These are phyloP conservation scores for Ailurus styani DNA, from an alignment of 2,113 vertebrate genomes.

Conservation along the genomic window DNA sequence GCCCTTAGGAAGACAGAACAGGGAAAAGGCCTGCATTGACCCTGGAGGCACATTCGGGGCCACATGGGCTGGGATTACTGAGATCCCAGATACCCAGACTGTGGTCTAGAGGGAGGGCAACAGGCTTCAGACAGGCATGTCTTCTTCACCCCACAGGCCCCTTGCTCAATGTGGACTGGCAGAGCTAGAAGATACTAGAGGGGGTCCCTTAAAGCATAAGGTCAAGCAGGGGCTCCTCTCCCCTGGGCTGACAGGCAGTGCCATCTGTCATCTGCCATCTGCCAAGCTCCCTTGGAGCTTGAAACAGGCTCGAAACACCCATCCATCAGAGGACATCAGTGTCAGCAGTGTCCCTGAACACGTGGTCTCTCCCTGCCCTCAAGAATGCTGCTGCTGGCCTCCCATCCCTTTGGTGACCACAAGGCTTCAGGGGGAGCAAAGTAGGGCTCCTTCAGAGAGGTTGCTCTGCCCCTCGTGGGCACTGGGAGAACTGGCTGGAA, in stretches of 20 bases:
- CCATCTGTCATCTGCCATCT: no score
- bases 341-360: background rate
- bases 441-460: background rate
- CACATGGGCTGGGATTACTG: background rate
- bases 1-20: background rate
- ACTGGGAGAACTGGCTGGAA: background rate
- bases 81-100: background rate
- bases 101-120: background rate
- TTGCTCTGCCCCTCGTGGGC: background rate
- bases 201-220: background rate
- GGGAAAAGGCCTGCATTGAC: background rate
- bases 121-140: background rate
- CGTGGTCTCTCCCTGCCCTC: background rate
- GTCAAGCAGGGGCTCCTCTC: background rate
- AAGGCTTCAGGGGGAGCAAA: no score
- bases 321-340: background rate
- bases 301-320: background rate
- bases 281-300: background rate
- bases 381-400: background rate
- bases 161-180: no score
- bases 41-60: background rate
- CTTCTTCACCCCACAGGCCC: background rate
- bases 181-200: background rate
- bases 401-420: accelerated
- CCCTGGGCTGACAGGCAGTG: background rate